Base-by-base conservation (phyloP, 1,140 invertebrate species). In the Aphelenchoides avenae region DNA sequence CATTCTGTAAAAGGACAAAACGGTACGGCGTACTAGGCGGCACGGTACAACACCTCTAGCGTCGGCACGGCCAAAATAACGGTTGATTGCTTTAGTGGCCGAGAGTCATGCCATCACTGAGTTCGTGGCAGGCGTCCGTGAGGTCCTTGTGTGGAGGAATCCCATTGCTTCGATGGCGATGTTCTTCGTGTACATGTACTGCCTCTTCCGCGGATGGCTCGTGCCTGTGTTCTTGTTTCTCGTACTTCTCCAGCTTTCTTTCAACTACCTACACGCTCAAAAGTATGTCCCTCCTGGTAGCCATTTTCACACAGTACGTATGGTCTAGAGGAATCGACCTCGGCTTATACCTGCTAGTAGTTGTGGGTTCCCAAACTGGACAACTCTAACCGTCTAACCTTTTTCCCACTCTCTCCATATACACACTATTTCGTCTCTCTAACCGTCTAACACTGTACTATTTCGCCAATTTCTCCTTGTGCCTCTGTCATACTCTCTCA, bases 121-220 rank as follows among this genome's bases (percentile, higher is more conserved):
- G 49, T 57, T 55, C 5, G 49, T 50, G 3, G 64, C 57, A 6
- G 69, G 67, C 26, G 26, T 73, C 30, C 42, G 56, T 22, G 69
- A 71, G 22, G 44, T 72, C 6, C 50, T 69, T 20, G 52, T 66
- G 29, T 71, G 69, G 69, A 70, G 59, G 30, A 62, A 61, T 46
- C 69, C 69, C 0, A 22, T 73, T 26, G 42, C 54, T 11, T 57
- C 65, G 3, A 41, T 71, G 0, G 57, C 58, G n/a, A 34, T 66
- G 6, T 57, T 66, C 41, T 39, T 60, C 20, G 57, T 73, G 13
- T 70, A 70, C 43, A 52, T 70, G 49, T 73, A 71, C 33, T 62
- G 43, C 9, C 48, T 70, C 15, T 61, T 37, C 22, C 39, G 52
- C 15, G 69, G 61, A 24, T 66, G 61, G 57, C n/a, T 70, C 2